Evolutionary conservation across 2,888 invertebrate genomes (phyloP).

Genomic region (Timandra comae): DNA sequence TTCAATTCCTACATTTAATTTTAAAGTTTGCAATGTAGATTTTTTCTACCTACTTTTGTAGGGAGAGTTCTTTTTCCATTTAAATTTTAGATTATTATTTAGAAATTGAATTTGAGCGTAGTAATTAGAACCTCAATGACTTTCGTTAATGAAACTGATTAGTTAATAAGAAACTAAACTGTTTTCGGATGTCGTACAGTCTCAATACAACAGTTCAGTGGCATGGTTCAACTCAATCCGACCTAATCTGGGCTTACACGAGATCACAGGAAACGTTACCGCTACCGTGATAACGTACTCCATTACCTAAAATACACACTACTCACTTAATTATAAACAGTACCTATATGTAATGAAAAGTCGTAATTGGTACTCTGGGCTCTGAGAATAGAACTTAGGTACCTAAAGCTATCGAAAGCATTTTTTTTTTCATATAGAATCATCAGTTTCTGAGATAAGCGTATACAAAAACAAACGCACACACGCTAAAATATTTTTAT

Average conservation of each 20-base stretch:
- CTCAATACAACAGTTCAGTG: constrained; percentile 38
- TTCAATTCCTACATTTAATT: too few species aligned
- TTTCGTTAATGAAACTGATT: constrained; percentile 29
- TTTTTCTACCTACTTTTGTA: too few species aligned
- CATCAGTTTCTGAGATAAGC: neutral
- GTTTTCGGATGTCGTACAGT: constrained; percentile 31
- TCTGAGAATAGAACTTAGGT: neutral
- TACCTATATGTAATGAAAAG: too few species aligned
- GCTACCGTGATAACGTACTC: constrained; percentile 49
- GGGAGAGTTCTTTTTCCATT: constrained; percentile 1
- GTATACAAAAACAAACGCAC: too few species aligned
- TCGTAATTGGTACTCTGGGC: too few species aligned
- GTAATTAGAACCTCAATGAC: too few species aligned
- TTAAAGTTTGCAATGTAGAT: too few species aligned
- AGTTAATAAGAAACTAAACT: constrained; percentile 34
- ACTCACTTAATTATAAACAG: neutral
- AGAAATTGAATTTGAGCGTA: too few species aligned
- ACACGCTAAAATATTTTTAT: too few species aligned
- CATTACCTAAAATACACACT: constrained; percentile 34
- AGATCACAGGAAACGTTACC: constrained; percentile 59
- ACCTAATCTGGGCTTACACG: constrained; percentile 63
- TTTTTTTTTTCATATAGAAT: neutral
- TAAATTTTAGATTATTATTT: constrained; percentile 8
- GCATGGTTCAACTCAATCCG: constrained; percentile 46
- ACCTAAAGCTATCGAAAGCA: neutral